A percentile compares a stretch with the other conserved stretches of the same genome.
Evolutionary conservation across 2,113 vertebrate species (phyloP).

Genomic region (Ptilonorhynchus violaceus): DNA sequence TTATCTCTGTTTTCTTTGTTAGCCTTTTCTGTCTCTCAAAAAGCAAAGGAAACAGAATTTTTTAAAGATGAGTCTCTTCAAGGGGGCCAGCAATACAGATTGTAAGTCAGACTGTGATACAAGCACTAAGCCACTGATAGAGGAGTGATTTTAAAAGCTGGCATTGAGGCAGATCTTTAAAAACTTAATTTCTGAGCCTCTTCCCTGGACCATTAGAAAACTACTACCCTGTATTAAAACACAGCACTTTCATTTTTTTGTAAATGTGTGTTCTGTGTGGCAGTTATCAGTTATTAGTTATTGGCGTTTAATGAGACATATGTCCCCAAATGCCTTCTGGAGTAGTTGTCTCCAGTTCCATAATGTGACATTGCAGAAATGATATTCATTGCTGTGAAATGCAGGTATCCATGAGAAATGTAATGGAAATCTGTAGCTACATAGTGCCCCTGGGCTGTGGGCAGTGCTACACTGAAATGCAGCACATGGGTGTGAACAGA

Average conservation of each 20-base stretch:
- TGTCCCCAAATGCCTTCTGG: not conserved
- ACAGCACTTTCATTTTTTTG: not conserved
- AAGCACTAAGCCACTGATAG: not conserved
- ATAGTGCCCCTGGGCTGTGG: not conserved
- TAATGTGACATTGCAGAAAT: accelerated
- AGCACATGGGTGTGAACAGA: not conserved
- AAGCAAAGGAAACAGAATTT: not conserved
- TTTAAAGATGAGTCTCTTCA: not conserved
- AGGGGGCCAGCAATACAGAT: accelerated
- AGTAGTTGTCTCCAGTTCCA: not conserved
- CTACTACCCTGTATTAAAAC: not conserved
- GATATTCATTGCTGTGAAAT: not conserved
- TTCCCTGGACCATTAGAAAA: not conserved
- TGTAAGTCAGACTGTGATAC: not conserved
- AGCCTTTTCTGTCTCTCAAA: not conserved
- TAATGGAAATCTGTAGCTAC: not conserved
- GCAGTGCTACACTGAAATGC: not conserved
- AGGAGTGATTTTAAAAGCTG: not conserved
- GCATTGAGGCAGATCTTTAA: not conserved
- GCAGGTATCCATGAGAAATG: not conserved
- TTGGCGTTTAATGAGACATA: not conserved
- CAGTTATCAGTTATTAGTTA: not conserved
- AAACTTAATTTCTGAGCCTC: not conserved
- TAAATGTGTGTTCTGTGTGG: not conserved
- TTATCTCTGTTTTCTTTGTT: not conserved